Evolutionary conservation across 2,113 vertebrate species (phyloP), one percentile per base, ranked within the genome.

Genomic region (Cervus canadensis): DNA sequence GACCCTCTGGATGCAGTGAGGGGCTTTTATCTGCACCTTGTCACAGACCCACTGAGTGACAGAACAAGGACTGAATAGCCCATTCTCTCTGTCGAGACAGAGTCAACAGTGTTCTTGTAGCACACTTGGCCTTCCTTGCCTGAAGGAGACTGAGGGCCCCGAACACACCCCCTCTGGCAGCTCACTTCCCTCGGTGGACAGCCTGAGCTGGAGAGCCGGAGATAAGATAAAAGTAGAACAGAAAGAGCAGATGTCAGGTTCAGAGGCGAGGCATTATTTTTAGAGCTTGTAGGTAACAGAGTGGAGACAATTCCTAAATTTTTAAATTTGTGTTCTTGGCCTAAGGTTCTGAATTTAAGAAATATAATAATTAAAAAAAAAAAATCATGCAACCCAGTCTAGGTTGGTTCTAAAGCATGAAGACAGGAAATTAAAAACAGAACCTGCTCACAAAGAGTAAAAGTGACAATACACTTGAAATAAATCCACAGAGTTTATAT

Each of bases 91-190:
- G 78, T 59, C 97, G 91, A 98, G 98, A 98, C 96, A 97, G 96
- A 99, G 98, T 99, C 98, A 98, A 98, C 98, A 98, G 97, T 59
- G 62, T 97, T 98, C 98, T 99, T 98, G 97, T 98, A 98, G 98
- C 89, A 95, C 95, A 97, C 98, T 97, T 98, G 98, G 98, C 97
- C 97, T 96, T 97, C 96, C 5, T 67, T 95, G 96, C 92, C 94
- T 98, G 90, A 97, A 98, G 97, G 94, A 96, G 95, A 98, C 89
- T 26, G 23, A 92, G 97, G 92, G 92, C 94, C 89, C 48, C 71
- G 1, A 17, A 95, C 83, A 92, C 84, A 96, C 89, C 94, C 97
- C 83, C 95, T 98, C 96, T 95, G 97, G 97, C 96, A 97, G 98
- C 93, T 98, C 96, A 0, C 0, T 95, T 98, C 98, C 98, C 87